Base-by-base conservation (phyloP, 2,113 vertebrate genomes). In the Embiotoca jacksoni region DNA sequence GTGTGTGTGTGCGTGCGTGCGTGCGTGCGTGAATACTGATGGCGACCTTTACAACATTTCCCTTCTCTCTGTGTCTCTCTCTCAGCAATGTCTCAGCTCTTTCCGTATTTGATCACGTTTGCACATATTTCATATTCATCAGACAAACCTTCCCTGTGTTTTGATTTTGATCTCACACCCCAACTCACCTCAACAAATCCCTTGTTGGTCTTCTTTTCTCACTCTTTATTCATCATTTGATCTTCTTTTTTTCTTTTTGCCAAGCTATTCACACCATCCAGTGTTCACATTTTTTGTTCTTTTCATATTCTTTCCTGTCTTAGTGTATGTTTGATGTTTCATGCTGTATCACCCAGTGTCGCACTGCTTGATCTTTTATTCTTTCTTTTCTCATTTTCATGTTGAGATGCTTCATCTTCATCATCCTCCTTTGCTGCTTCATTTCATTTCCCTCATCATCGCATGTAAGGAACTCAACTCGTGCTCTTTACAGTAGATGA, bases 361-460 rank as follows among this genome's bases (percentile, higher is more conserved):
- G 16, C 73, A 15, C 5, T 33, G 74, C 66, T 89, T 90, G 61
- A 90, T 92, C 72, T 80, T 67, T 75, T 72, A 81, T 86, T 88
- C 82, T 84, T 76, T 89, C 75, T 82, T 84, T 70, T 89, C 80
- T 85, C 50, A 54, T 87, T 86, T 88, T 81, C 78, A 82, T 84
- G 82, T 63, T 67, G 87, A 82, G 76, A 75, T 59, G 52, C 82
- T 77, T 75, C 85, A 31, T 81, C 84, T 61, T 74, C 75, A 13
- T 79, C 83, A n/a, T 82, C 85, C 46, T 69, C 69, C 60, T 85
- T 81, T 83, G 64, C 76, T 85, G 70, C 72, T 73, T 71, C 64
- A 33, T 73, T 77, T 75, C 52, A 63, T 83, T 83, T 88, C 60
- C 6, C 79, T 86, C 32, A 35, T 49, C 71, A 41, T 78, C 78